phyloP scores from a whole-genome alignment of 1,140 invertebrate species.

The Aporrectodea caliginosa region DNA sequence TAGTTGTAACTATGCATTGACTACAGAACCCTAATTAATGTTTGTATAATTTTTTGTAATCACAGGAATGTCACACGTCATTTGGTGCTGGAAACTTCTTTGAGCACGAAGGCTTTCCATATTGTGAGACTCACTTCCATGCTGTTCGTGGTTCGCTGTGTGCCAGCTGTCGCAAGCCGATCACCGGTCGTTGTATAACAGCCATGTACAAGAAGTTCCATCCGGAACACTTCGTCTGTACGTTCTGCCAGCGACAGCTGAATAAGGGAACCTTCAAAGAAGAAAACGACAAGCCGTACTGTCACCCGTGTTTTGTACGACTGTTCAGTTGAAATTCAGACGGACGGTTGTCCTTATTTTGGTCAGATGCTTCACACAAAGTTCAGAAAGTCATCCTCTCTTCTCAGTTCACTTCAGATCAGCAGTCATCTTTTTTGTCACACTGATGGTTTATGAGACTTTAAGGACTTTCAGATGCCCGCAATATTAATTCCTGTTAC shows the following conservation, averaged over 20 bases:
- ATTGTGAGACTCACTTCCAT: conserved; percentile 99
- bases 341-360: too few relatives aligned
- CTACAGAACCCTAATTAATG: too few relatives aligned
- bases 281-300: conserved; percentile 92
- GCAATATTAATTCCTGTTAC: too few relatives aligned
- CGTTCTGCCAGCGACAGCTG: conserved; percentile 93
- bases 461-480: too few relatives aligned
- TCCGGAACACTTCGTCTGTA: conserved; percentile 97
- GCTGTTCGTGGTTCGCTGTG: conserved; percentile 93
- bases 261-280: conserved; percentile 96
- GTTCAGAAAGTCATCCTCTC: too few relatives aligned
- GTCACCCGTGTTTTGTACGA: conserved; percentile 95
- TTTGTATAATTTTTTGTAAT: conserved; percentile 29
- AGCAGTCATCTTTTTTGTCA: too few relatives aligned
- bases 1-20: too few relatives aligned
- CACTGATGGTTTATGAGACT: too few relatives aligned
- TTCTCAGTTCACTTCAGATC: too few relatives aligned
- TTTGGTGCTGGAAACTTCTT: conserved; percentile 97
- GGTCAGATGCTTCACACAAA: too few relatives aligned
- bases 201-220: conserved; percentile 97
- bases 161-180: conserved; percentile 94
- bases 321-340: conserved; percentile 74
- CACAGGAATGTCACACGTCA: conserved; percentile 91
- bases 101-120: conserved; percentile 90
- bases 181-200: conserved; percentile 88